These are phyloP conservation scores for Parelbella ahira DNA, from an alignment of 2,888 invertebrate genomes.

Conservation along the genomic window DNA sequence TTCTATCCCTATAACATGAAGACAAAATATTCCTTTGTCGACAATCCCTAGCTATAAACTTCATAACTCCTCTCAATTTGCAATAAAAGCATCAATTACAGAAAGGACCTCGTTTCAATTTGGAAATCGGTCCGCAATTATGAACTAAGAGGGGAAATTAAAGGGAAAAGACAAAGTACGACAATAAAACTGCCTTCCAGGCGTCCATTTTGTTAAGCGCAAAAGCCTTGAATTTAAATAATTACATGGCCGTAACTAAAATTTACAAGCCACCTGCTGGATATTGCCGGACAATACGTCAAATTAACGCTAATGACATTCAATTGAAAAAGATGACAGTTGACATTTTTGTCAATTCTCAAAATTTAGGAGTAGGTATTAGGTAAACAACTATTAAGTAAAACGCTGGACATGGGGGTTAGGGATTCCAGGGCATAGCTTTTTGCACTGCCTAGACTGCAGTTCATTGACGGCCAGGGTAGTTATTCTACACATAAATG, in stretches of 20 bases:
- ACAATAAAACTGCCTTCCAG: slow-evolving; percentile 12
- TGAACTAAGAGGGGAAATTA: slow-evolving; percentile 13
- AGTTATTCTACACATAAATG: too few relatives aligned
- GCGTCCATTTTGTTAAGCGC: slow-evolving; percentile 2
- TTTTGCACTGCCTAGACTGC: too few relatives aligned
- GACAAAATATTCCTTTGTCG: slow-evolving; percentile 1
- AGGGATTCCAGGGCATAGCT: too few relatives aligned
- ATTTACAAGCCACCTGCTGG: neutral
- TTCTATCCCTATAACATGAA: too few relatives aligned
- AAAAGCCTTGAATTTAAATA: slow-evolving; percentile 11
- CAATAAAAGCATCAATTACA: slow-evolving; percentile 21
- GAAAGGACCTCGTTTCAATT: slow-evolving; percentile 21
- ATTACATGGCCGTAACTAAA: slow-evolving; percentile 1
- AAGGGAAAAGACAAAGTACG: slow-evolving; percentile 20
- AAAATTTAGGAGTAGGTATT: too few relatives aligned
- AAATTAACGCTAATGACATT: too few relatives aligned
- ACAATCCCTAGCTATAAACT: slow-evolving; percentile 6
- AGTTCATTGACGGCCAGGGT: too few relatives aligned
- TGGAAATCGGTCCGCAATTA: slow-evolving; percentile 20
- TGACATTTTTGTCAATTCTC: too few relatives aligned
- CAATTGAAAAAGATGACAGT: too few relatives aligned
- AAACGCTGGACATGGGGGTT: too few relatives aligned
- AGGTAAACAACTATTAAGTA: too few relatives aligned
- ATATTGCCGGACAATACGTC: too few relatives aligned
- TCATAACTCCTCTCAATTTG: slow-evolving; percentile 10